A percentile compares a stretch with the other conserved stretches of the same genome.
Evolutionary conservation across 1,140 invertebrate genomes (phyloP).

Genomic region (Daktulosphaira vitifoliae): DNA sequence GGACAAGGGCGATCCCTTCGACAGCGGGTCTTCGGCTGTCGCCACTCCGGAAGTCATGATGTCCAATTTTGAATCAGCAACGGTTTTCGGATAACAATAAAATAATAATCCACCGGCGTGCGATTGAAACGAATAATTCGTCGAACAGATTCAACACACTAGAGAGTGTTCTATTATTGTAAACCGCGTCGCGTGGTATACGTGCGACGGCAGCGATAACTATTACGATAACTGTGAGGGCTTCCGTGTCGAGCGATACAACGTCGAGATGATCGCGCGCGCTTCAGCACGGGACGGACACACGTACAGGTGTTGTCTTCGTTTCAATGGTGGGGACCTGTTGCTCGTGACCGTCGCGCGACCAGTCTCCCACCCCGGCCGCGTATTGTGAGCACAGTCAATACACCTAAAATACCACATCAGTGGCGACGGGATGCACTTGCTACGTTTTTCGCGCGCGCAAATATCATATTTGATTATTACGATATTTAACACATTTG

Average conservation of each 20-base stretch:
- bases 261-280: constrained; percentile 4
- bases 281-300: constrained; percentile 10
- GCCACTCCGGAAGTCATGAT: constrained; percentile 21
- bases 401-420: too few species aligned
- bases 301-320: constrained; percentile 9
- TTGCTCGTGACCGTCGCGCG: constrained; percentile 22
- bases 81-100: not conserved
- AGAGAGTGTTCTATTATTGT: too few species aligned
- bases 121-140: not conserved
- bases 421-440: too few species aligned
- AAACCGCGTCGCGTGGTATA: not conserved
- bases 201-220: not conserved
- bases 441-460: too few species aligned
- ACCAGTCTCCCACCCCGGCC: not conserved
- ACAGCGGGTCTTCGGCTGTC: not conserved
- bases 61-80: not conserved
- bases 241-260: constrained; percentile 11
- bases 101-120: too few species aligned
- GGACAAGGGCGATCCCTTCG: not conserved
- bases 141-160: too few species aligned
- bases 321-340: constrained; percentile 6
- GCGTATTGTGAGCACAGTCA: not conserved
- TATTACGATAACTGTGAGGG: too few species aligned
- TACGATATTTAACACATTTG: not conserved
- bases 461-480: not conserved